phyloP scores from a whole-genome alignment of 1,140 invertebrate species.

The Amyelois transitella region DNA sequence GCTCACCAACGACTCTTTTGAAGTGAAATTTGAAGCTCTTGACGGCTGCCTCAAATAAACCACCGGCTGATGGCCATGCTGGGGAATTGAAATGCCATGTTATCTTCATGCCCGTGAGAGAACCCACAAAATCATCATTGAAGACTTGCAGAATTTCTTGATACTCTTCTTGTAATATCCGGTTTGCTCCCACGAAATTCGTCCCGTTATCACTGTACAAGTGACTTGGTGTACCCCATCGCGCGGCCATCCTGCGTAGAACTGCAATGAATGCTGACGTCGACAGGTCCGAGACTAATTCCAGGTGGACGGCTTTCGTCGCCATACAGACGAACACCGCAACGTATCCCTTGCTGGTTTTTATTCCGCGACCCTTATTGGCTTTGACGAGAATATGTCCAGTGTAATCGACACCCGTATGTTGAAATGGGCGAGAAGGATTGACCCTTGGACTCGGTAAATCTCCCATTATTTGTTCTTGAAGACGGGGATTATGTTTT shows the following conservation, averaged over 20 bases:
- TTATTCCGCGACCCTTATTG: slow-evolving; percentile 4
- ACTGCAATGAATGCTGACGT: slow-evolving; percentile 4
- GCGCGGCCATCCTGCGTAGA: not conserved
- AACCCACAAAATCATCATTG: not conserved
- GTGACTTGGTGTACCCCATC: slow-evolving; percentile 2
- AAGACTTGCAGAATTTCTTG: slow-evolving; percentile 1
- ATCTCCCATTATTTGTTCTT: slow-evolving; percentile 4
- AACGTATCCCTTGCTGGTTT: slow-evolving; percentile 10
- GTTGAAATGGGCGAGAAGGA: slow-evolving; percentile 1
- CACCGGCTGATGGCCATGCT: not conserved
- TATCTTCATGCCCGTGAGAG: not conserved
- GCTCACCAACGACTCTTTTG: slow-evolving; percentile 4
- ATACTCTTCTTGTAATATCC: slow-evolving; percentile 3
- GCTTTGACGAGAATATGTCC: slow-evolving; percentile 1
- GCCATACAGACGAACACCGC: slow-evolving; percentile 5
- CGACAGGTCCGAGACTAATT: no score
- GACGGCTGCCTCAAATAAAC: not conserved
- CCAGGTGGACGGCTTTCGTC: slow-evolving; percentile 6
- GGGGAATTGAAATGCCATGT: slow-evolving; percentile 4
- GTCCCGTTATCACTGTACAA: slow-evolving; percentile 6
- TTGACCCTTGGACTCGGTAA: not conserved
- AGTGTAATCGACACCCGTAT: not conserved
- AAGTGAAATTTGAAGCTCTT: slow-evolving; percentile 3
- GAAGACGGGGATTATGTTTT: not conserved
- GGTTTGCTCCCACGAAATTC: slow-evolving; percentile 5